Evolutionary conservation across 2,888 invertebrate genomes (phyloP), one percentile per base, ranked within the genome.

Genomic region (Cynaeus angustus): DNA sequence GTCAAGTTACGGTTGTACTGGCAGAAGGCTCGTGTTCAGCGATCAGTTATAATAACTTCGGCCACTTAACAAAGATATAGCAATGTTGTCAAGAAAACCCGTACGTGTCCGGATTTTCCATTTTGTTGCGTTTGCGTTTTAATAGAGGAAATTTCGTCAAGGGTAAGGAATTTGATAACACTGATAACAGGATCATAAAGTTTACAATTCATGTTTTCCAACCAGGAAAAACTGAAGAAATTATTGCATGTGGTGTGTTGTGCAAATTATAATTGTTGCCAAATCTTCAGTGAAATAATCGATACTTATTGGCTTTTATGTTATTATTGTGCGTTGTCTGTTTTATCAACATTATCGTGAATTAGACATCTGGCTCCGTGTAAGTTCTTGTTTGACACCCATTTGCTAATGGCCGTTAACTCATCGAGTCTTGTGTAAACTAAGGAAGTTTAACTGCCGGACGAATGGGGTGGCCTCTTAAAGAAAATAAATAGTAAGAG

Each of bases 341-440:
- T n/a, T 38, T 38, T 38, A 38, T 38, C n/a, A 38, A 38, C 38
- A 9, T 38, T 38, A 38, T 38, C 26, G 26, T 28, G 6, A 33
- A 52, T 12, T 10, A 10, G 33, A 52, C 52, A 52, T 52, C 30
- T 52, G 52, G 3, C 10, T 6, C 16, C 21, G 16, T 46, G 46
- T 46, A 6, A 14, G 9, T 5, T 46, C 12, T 43, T 50, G 50
- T 50, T 28, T 30, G 52, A 52, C 52, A 52, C 33, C 30, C 13
- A 12, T 52, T 52, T 33, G 52, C 33, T 50, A 52, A 52, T 30
- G 12, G 13, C 30, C 30, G 52, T 52, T 30, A 33, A 52, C 28
- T 48, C 26, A 48, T 48, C 26, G 33, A 52, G 52, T 10, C 10
- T 50, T 26, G 10, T 28, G 28, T 50, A 50, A 50, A 50, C 50